phyloP scores from a whole-genome alignment of 2,888 invertebrate genomes.

The Abscondita cerata region DNA sequence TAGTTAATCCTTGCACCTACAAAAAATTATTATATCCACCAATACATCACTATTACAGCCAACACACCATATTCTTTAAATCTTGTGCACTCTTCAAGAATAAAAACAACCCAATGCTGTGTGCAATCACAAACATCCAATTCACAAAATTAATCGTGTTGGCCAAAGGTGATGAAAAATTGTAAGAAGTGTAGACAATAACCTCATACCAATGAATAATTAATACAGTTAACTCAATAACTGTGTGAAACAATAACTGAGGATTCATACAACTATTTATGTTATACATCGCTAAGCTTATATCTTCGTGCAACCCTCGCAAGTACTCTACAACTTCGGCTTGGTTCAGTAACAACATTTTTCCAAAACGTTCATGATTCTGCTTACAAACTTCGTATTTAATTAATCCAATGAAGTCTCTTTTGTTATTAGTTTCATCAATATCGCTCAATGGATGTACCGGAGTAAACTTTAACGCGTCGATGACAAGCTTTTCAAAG shows the following conservation, averaged over 20 bases:
- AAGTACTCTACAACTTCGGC: constrained; percentile 53
- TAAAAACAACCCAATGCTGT: constrained; percentile 51
- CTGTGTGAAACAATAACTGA: constrained; percentile 51
- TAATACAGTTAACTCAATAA: constrained; percentile 52
- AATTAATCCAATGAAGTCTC: constrained; percentile 50
- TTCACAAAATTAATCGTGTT: constrained; percentile 52
- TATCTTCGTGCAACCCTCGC: constrained; percentile 53
- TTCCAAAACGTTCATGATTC: constrained; percentile 42
- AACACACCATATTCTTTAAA: constrained; percentile 53
- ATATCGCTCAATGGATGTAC: constrained; percentile 53
- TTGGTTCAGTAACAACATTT: constrained; percentile 41
- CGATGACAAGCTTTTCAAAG: constrained; percentile 53
- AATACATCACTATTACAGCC: background rate
- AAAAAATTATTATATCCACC: background rate
- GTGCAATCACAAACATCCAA: constrained; percentile 51
- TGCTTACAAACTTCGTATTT: constrained; percentile 49
- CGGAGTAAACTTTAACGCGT: constrained; percentile 49
- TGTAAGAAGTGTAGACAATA: constrained; percentile 53
- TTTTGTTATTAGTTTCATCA: constrained; percentile 48
- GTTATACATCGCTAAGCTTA: constrained; percentile 50
- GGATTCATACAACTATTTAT: constrained; percentile 54
- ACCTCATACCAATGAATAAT: constrained; percentile 57
- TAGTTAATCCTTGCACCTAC: constrained; percentile 52
- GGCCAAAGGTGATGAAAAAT: constrained; percentile 46
- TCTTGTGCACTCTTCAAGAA: constrained; percentile 54